Evolutionary conservation across 2,113 vertebrate species (phyloP), one percentile per base, ranked within the genome.

Genomic region (Asarcornis scutulata): DNA sequence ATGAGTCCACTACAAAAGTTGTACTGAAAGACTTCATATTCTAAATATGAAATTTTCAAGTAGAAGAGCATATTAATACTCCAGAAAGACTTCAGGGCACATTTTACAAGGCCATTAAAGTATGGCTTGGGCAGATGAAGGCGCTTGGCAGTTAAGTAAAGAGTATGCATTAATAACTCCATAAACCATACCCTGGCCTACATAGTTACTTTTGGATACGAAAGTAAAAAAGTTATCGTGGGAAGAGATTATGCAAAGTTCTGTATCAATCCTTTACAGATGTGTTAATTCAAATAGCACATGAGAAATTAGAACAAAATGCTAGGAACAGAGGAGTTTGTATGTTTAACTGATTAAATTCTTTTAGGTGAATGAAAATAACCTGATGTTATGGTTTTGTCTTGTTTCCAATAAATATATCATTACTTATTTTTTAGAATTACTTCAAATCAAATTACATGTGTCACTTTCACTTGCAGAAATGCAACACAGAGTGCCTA

Each of bases 51-150:
- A 96, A 94, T 78, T 78, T 55, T 82, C 48, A 86, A 27, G 29
- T 74, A n/a, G 69, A 68, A 73, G 36, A 36, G 7, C 25, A 48
- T 53, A 72, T 91, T 84, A 91, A 93, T 77, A 72, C 85, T 76
- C 64, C 82, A 91, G 96, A 92, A 55, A 87, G 59, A 79, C 64
- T 87, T 58, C 25, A 74, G 62, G 73, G 67, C 74, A 21, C 13
- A 0, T 87, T 96, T 97, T 91, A 94, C 36, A 44, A n/a, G 27
- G 55, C 79, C 18, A 91, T 80, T 96, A 95, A 89, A 79, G 83
- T 69, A 96, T 63, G 36, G 15, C 50, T 82, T 53, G 53, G 55
- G 60, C 64, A 82, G n/a, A 79, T 48, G 60, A 89, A 88, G 40
- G 52, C 40, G 66, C 27, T 18, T 92, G 66, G 38, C 82, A 95